Evolutionary conservation across 2,888 invertebrate species (phyloP).

Genomic region (Epiblema foenella): DNA sequence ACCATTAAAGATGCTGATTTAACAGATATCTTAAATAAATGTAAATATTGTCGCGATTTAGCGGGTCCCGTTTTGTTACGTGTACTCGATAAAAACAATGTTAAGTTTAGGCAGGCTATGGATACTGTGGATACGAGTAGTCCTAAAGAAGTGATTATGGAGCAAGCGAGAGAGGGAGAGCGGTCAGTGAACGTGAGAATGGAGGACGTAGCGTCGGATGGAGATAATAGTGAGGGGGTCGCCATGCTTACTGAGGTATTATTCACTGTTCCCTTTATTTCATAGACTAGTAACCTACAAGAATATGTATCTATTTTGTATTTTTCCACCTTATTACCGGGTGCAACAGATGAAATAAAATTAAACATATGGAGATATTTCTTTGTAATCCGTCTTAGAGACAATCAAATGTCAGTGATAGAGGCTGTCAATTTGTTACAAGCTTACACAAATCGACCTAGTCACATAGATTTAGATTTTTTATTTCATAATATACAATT

Average conservation of each 20-base stretch:
- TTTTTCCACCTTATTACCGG: too few species aligned
- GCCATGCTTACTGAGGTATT: slow-evolving; percentile 66
- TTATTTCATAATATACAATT: too few species aligned
- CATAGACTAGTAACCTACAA: too few species aligned
- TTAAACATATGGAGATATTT: too few species aligned
- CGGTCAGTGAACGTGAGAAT: slow-evolving; percentile 60
- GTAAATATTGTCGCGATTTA: slow-evolving; percentile 64
- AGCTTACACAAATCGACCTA: too few species aligned
- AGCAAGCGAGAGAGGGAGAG: slow-evolving; percentile 46
- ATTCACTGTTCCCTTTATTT: slow-evolving; percentile 45
- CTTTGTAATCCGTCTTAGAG: too few species aligned
- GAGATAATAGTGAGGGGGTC: slow-evolving; percentile 59
- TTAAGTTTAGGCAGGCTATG: slow-evolving; percentile 62
- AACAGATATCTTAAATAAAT: slow-evolving; percentile 53
- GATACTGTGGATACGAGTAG: slow-evolving; percentile 53
- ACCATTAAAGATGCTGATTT: slow-evolving; percentile 47
- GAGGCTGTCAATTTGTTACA: too few species aligned
- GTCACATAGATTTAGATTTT: too few species aligned
- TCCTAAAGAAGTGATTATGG: slow-evolving; percentile 49
- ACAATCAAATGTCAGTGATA: too few species aligned
- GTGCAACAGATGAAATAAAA: too few species aligned
- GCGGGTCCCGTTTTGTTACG: slow-evolving; percentile 44
- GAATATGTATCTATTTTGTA: too few species aligned
- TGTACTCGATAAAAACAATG: slow-evolving; percentile 45
- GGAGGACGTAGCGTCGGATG: slow-evolving; percentile 52